Evolutionary conservation across 1,140 invertebrate genomes (phyloP).

Genomic region (Musca domestica): DNA sequence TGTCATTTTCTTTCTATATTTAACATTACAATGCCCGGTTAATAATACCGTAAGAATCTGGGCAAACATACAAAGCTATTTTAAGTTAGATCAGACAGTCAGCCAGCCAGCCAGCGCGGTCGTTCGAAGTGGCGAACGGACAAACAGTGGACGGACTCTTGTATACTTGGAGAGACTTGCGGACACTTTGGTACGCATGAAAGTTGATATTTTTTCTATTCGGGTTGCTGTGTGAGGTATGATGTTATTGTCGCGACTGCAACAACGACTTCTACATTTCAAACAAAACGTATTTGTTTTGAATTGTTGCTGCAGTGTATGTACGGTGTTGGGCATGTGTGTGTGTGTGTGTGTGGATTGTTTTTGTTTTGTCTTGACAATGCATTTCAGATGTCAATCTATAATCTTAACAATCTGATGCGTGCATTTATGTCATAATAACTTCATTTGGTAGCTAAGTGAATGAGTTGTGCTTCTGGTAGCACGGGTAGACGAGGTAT

Average conservation of each 20-base stretch:
- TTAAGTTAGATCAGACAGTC: neutral
- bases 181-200: conserved; percentile 16
- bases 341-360: neutral
- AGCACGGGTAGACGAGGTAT: neutral
- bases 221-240: too few relatives aligned
- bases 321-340: neutral
- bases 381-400: conserved; percentile 14
- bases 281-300: conserved; percentile 9
- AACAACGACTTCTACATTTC: neutral
- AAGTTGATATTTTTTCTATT: neutral
- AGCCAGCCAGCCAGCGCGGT: neutral
- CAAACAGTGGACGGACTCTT: neutral
- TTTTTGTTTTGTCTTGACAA: conserved; percentile 2
- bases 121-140: neutral
- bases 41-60: conserved; percentile 20
- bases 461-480: neutral
- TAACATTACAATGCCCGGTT: conserved; percentile 2
- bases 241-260: neutral
- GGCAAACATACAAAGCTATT: too few relatives aligned
- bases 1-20: conserved; percentile 16
- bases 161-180: neutral
- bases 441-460: conserved; percentile 44
- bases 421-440: conserved; percentile 53
- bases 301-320: neutral
- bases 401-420: conserved; percentile 34